Evolutionary conservation across 2,797 vertebrate genomes (phyloP).

Genomic region (Xerus rutilus): DNA sequence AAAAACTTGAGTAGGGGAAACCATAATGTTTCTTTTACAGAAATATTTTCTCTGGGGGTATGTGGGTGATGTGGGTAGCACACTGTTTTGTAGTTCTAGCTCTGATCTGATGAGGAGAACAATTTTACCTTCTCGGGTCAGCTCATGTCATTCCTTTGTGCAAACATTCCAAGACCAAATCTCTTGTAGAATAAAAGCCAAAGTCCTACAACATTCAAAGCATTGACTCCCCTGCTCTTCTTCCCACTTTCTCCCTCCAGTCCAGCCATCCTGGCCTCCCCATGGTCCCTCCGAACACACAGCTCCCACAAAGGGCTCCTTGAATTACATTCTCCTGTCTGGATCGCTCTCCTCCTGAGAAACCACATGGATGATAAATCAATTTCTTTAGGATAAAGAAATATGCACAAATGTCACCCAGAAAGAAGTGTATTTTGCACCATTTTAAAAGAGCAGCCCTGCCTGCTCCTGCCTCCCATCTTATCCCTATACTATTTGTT

Average conservation of each 20-base stretch:
- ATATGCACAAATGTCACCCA: not conserved
- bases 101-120: not conserved
- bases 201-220: not conserved
- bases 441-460: not conserved
- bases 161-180: not conserved
- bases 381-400: not conserved
- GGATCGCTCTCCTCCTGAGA: not conserved
- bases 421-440: not conserved
- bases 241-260: no score
- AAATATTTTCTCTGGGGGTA: not conserved
- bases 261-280: fast-evolving
- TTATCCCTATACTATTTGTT: no score
- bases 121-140: no score
- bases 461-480: fast-evolving
- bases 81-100: not conserved
- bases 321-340: not conserved
- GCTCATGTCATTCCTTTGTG: not conserved
- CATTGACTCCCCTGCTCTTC: no score
- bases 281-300: not conserved
- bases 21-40: not conserved
- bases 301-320: not conserved
- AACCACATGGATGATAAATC: not conserved
- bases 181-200: not conserved
- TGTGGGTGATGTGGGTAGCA: not conserved
- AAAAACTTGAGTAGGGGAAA: not conserved